Base-by-base conservation (phyloP, 2,888 invertebrate species). In the Eledona agricola region DNA sequence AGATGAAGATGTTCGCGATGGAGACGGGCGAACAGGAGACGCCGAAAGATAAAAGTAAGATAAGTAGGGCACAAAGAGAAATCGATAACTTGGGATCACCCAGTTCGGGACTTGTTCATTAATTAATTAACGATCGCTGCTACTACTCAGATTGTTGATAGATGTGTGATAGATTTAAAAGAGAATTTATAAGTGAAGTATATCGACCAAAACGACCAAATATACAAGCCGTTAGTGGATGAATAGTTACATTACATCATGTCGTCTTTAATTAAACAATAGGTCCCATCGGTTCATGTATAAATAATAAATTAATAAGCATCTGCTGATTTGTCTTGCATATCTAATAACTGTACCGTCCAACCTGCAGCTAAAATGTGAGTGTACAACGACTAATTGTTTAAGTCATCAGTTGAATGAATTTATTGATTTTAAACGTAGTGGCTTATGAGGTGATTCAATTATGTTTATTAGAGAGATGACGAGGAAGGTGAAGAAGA, bases 1-100 rank as follows among this genome's bases (percentile, higher is more conserved):
- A 99, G 79, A 98, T 98, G 96, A 95, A 95, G 79, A 94, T 97
- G 92, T 99, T 99, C 80, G 98, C 97, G 26, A 86, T 92, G 79
- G 96, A 97, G 80, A 90, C 95, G 6, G 97, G 97, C 25, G 96
- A 96, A 73, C 86, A 89, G 67, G 85, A 88, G 71, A 93, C 95
- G 55, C 96, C 96, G 60, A 90, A 92, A 78, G 94, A 96, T 76
- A 95, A 95, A 81, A 89, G 95, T 51, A 97, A 96, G 81, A 93
- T 93, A 76, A 97, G 96, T 22, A 85, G 93, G 66, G 96, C 96
- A 45, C 96, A 97, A 78, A 85, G 96, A 62, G 94, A 95, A 75
- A 96, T 96, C 73, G 95, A 96, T 71, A 83, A 81, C 64, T 77
- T 84, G 51, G 79, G 79, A 31, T 75, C 79, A 57, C 79, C 60